These are phyloP conservation scores for Chironex yamaguchii DNA, from an alignment of 30 jellyfish, hydroid and myxozoan genomes.

Conservation along the genomic window DNA sequence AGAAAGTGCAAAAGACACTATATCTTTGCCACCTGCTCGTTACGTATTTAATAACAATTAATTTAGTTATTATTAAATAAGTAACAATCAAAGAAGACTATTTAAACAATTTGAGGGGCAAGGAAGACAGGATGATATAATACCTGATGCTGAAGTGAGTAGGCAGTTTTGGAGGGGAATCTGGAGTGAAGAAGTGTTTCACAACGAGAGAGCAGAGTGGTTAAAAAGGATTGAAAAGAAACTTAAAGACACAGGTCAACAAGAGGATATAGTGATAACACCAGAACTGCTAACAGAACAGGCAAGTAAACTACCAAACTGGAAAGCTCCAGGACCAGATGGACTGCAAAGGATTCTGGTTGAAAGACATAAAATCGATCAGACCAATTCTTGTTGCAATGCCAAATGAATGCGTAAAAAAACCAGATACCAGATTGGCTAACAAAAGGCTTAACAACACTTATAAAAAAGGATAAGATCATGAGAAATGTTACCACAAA, in stretches of 20 bases:
- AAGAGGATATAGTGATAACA: no score
- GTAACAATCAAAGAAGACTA: constrained; percentile 4
- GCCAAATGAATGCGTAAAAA: constrained; percentile 16
- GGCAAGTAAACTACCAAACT: constrained; percentile 3
- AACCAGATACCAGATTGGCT: constrained; percentile 20
- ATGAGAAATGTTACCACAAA: constrained; percentile 21
- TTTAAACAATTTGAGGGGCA: constrained; percentile 5
- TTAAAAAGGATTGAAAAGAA: background rate
- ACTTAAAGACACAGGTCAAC: background rate
- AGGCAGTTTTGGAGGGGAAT: background rate
- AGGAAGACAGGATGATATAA: background rate
- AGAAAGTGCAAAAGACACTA: no score
- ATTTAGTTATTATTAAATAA: no score
- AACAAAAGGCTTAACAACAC: constrained; percentile 1
- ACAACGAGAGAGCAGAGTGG: constrained; percentile 40
- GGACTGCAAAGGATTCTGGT: constrained; percentile 45
- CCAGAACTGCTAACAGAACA: background rate
- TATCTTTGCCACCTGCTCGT: no score
- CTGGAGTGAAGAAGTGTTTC: constrained; percentile 11
- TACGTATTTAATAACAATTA: no score
- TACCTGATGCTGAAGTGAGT: constrained; percentile 28
- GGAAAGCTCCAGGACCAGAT: constrained; percentile 6
- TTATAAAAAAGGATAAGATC: background rate
- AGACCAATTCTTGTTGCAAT: constrained; percentile 4
- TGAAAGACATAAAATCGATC: constrained; percentile 9